phyloP scores from a whole-genome alignment of 2,888 invertebrate genomes.

The Mesochorus sp. region DNA sequence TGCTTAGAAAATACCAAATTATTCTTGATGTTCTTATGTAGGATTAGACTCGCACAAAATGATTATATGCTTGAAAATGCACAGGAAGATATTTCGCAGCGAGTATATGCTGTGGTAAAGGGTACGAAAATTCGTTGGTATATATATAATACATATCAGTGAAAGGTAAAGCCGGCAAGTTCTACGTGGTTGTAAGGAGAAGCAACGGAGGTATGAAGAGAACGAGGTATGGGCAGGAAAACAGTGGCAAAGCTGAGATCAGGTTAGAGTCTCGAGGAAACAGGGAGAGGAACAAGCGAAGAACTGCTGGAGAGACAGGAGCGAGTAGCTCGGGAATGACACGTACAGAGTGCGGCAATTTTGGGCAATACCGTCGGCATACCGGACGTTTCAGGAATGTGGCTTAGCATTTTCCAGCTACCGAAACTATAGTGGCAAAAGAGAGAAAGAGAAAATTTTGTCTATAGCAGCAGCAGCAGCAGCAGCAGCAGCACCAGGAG shows the following conservation, averaged over 20 bases:
- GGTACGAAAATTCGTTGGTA: conserved; percentile 44
- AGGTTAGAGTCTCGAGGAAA: conserved; percentile 50
- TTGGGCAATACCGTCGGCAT: conserved; percentile 80
- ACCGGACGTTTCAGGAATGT: conserved; percentile 79
- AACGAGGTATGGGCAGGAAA: not conserved
- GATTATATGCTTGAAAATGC: too few species aligned
- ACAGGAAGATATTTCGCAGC: too few species aligned
- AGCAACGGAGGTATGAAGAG: too few species aligned
- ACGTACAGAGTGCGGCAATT: conserved; percentile 81
- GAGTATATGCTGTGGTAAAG: not conserved
- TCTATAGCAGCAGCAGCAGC: conserved; percentile 32
- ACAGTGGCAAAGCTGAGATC: conserved; percentile 46
- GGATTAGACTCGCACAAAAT: too few species aligned
- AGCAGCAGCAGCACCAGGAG: too few species aligned
- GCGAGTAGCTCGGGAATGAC: conserved; percentile 75
- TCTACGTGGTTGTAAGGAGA: conserved; percentile 29
- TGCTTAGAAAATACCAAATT: too few species aligned
- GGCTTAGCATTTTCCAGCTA: conserved; percentile 80
- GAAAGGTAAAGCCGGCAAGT: conserved; percentile 40
- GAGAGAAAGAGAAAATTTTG: conserved; percentile 5
- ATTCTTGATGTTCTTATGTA: too few species aligned
- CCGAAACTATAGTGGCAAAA: conserved; percentile 54
- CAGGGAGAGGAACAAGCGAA: conserved; percentile 35
- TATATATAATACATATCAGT: conserved; percentile 46
- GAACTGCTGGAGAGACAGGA: conserved; percentile 46